Conservation (phyloP, 2,113 vertebrate species). For the Enhydra lutris region DNA sequence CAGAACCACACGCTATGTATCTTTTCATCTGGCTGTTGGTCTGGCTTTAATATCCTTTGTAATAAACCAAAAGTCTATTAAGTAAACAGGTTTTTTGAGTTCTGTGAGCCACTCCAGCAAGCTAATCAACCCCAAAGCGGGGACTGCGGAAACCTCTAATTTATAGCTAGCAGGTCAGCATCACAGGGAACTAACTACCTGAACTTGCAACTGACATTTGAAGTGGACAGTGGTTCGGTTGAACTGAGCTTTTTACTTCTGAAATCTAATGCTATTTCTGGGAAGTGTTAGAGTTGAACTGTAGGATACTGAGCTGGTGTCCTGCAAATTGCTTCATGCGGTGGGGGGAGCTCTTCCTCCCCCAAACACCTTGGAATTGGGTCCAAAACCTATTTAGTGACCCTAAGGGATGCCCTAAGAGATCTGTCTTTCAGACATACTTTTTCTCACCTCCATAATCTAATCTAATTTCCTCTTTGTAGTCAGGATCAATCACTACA, state of each 20-base stretch:
- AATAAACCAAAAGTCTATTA: not conserved
- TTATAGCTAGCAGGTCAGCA: not conserved
- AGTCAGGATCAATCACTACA: not conserved
- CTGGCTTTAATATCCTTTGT: not conserved
- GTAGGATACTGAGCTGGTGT: not conserved
- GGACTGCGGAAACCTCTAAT: not conserved
- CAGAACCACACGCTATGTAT: not conserved
- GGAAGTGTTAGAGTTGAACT: not conserved
- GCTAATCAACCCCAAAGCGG: not conserved
- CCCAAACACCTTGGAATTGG: not conserved
- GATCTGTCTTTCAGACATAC: not conserved
- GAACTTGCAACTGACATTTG: not conserved
- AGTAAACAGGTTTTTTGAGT: not conserved
- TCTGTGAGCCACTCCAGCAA: not conserved
- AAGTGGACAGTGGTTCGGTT: not conserved
- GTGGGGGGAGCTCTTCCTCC: not conserved
- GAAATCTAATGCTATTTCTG: not conserved
- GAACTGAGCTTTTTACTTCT: not conserved
- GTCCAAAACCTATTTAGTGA: not conserved
- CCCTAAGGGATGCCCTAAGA: not conserved
- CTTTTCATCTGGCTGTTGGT: not conserved
- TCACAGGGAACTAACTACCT: not conserved
- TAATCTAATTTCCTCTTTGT: not conserved
- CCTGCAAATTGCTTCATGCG: not conserved
- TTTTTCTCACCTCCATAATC: not conserved